Evolutionary conservation across 2,113 vertebrate species (phyloP).

Genomic region (Paramormyrops kingsleyae): DNA sequence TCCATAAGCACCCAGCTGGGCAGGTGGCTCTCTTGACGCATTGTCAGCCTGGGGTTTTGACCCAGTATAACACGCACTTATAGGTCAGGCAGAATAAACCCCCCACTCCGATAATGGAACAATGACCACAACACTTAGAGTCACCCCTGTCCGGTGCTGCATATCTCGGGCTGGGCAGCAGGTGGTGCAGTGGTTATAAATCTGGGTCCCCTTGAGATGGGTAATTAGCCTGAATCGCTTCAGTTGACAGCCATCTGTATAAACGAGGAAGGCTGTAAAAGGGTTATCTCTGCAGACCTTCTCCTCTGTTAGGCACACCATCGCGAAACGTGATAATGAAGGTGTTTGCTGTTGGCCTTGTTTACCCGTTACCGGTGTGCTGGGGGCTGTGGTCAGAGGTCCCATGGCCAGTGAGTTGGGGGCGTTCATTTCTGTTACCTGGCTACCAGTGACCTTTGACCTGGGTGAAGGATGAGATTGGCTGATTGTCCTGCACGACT

Average conservation of each 20-base stretch:
- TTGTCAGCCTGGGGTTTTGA: background rate
- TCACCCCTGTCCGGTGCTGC: background rate
- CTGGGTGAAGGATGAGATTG: background rate
- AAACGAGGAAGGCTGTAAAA: background rate
- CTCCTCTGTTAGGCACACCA: background rate
- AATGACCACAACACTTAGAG: background rate
- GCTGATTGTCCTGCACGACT: background rate
- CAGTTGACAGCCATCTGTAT: background rate
- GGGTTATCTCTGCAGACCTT: background rate
- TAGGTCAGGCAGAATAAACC: background rate
- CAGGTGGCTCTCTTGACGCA: background rate
- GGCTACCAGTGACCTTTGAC: background rate
- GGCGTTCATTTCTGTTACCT: background rate
- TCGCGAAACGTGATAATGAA: background rate
- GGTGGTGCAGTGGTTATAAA: slow-evolving; percentile 22
- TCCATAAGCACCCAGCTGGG: background rate
- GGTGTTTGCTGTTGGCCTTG: background rate
- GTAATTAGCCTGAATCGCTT: background rate
- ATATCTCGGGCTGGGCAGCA: background rate
- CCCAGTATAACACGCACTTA: background rate
- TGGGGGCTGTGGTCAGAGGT: background rate
- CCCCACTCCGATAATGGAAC: background rate
- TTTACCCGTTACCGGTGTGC: background rate
- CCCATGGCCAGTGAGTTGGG: background rate
- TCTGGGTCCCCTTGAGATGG: background rate